phyloP scores from a whole-genome alignment of 1,140 invertebrate species.

The Venustaconcha ellipsiformis region DNA sequence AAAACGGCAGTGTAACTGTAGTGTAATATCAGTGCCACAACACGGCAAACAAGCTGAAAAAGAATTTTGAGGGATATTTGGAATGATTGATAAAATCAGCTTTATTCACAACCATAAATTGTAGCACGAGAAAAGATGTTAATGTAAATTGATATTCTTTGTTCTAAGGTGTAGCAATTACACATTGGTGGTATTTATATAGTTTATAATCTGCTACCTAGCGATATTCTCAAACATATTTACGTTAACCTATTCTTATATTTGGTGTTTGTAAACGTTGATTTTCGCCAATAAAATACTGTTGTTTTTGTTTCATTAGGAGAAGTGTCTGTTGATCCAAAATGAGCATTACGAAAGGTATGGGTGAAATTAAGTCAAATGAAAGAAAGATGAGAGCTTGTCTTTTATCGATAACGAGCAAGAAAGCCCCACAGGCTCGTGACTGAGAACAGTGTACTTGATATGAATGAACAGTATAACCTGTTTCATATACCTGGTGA shows the following conservation, averaged over 20 bases:
- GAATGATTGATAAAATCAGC: neutral
- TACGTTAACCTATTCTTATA: no score
- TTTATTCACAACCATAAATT: no score
- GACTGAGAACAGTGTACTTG: neutral
- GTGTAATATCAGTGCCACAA: constrained; percentile 52
- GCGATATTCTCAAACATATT: no score
- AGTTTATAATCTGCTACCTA: no score
- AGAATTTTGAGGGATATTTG: neutral
- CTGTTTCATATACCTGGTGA: constrained; percentile 35
- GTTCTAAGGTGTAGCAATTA: no score
- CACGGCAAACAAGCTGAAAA: constrained; percentile 47
- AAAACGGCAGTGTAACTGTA: constrained; percentile 54
- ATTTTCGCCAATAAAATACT: neutral
- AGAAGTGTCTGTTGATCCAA: neutral
- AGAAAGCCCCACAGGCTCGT: neutral
- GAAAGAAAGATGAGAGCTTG: neutral
- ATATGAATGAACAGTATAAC: neutral
- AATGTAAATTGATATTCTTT: no score
- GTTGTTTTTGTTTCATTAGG: neutral
- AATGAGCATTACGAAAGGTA: neutral
- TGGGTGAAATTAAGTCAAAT: neutral
- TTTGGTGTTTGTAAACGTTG: no score
- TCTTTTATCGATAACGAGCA: neutral
- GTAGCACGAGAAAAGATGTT: no score
- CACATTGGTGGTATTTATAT: no score